phyloP scores from a whole-genome alignment of 1,140 invertebrate species.

The Meteorus sp. region DNA sequence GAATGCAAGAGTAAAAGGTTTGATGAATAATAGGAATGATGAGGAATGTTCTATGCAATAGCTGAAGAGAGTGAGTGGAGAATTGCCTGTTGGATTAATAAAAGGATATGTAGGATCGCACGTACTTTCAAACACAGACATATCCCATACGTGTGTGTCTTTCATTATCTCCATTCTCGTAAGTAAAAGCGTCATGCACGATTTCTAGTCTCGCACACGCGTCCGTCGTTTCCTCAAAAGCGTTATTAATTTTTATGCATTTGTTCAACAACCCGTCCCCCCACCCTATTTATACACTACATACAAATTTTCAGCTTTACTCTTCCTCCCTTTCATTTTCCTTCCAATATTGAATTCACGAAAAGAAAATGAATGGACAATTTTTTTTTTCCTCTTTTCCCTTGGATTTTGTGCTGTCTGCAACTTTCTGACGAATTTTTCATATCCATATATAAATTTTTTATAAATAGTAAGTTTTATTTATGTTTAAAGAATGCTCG shows the following conservation, averaged over 20 bases:
- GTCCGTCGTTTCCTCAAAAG: constrained; percentile 21
- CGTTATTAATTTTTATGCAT: constrained; percentile 33
- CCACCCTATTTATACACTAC: no score
- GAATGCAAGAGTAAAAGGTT: neutral
- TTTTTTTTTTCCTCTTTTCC: no score
- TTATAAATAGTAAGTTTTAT: no score
- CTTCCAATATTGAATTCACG: no score
- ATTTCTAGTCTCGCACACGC: neutral
- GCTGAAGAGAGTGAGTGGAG: constrained; percentile 1
- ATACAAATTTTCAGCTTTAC: no score
- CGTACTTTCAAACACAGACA: neutral
- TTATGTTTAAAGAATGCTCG: no score
- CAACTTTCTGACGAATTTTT: no score
- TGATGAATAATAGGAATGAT: neutral
- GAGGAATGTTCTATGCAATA: constrained; percentile 3
- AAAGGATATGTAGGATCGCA: constrained; percentile 19
- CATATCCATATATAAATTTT: no score
- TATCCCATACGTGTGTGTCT: constrained; percentile 11
- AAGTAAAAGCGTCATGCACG: constrained; percentile 21
- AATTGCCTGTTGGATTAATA: constrained; percentile 31
- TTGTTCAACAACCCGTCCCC: no score
- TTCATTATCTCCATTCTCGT: constrained; percentile 25
- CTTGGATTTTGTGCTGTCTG: no score
- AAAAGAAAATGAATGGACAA: no score
- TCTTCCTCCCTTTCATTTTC: no score